Conservation (phyloP, 2,797 vertebrate genomes). For the Mycteria americana region DNA sequence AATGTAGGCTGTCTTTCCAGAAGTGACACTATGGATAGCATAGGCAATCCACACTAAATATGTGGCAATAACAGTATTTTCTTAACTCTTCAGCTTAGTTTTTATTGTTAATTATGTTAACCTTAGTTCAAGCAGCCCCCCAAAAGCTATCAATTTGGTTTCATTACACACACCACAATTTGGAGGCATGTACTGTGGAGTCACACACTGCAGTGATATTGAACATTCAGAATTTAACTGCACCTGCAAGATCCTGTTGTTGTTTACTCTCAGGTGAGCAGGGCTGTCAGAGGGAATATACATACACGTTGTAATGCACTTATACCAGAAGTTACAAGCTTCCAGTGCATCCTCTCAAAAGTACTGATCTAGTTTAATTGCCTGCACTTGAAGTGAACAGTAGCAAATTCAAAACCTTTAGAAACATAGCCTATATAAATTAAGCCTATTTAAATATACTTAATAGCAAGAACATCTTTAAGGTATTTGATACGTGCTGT, state of each 20-base stretch:
- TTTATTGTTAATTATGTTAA: background rate
- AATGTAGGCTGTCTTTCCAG: background rate
- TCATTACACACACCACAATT: background rate
- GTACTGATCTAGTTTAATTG: background rate
- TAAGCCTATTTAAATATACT: background rate
- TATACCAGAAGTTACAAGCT: background rate
- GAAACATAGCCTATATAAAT: background rate
- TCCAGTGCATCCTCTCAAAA: background rate
- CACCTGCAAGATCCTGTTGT: background rate
- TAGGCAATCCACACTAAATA: background rate
- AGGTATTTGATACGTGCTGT: background rate
- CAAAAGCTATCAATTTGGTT: background rate
- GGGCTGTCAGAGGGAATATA: background rate
- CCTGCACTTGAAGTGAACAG: background rate
- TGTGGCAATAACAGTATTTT: background rate
- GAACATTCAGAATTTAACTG: background rate
- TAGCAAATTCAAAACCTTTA: background rate
- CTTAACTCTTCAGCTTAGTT: background rate
- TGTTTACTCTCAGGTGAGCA: background rate
- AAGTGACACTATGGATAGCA: background rate
- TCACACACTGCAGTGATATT: background rate
- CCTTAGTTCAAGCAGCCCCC: background rate
- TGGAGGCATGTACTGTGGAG: background rate
- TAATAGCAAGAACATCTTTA: background rate
- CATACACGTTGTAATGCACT: background rate